phyloP scores from a whole-genome alignment of 2,113 vertebrate species.

The Gorsachius goisagi region DNA sequence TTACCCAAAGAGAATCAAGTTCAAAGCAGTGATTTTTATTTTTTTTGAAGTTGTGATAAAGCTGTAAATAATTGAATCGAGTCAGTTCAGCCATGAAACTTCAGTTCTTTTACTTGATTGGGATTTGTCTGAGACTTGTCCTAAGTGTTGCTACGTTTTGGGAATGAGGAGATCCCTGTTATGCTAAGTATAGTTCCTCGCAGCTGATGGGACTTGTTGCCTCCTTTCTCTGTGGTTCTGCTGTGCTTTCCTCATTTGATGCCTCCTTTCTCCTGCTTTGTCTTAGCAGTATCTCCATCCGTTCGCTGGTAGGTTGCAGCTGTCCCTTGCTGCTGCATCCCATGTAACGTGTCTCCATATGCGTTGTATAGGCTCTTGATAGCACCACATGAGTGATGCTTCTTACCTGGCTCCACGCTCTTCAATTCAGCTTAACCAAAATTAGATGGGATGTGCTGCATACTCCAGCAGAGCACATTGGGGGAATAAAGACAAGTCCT shows the following conservation, averaged over 20 bases:
- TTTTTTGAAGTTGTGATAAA: slow-evolving; percentile 15
- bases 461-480: background rate
- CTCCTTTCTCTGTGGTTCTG: background rate
- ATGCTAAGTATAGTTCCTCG: background rate
- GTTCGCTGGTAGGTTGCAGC: background rate
- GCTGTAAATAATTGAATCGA: background rate
- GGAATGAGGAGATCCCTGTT: background rate
- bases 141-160: background rate
- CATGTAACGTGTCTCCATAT: background rate
- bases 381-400: background rate
- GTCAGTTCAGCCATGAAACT: background rate
- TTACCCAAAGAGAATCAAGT: background rate
- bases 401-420: background rate
- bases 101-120: background rate
- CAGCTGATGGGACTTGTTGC: background rate
- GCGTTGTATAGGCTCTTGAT: background rate
- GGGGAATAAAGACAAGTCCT: background rate
- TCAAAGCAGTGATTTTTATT: background rate
- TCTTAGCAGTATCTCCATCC: background rate
- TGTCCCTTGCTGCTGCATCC: background rate
- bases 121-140: background rate
- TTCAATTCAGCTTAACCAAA: background rate
- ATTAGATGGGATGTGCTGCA: background rate
- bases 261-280: background rate
- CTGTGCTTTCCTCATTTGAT: background rate